Percentiles rank a stretch among this genome's conserved stretches.
Evolutionary conservation across 2,113 vertebrate species (phyloP).

Genomic region (Mormyrus iriodes): DNA sequence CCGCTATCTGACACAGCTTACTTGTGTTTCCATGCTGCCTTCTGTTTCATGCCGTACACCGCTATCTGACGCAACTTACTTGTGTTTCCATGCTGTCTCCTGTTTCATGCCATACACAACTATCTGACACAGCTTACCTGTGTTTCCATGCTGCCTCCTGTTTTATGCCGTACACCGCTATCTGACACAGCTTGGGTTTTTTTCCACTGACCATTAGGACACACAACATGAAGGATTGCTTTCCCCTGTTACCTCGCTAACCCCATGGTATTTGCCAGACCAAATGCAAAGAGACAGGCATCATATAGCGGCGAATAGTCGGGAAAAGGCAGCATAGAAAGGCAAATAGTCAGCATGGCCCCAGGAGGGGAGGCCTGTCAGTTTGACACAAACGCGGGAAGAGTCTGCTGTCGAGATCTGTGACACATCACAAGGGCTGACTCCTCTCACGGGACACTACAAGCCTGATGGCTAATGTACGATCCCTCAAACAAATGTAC

Average conservation of each 20-base stretch:
- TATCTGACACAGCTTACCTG: too few species aligned
- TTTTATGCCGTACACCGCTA: too few species aligned
- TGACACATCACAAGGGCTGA: conserved; percentile 52
- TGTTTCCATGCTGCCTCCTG: too few species aligned
- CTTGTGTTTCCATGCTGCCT: too few species aligned
- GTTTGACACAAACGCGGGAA: conserved; percentile 43
- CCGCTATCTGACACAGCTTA: too few species aligned
- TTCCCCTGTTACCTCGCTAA: conserved; percentile 16
- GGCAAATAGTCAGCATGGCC: conserved; percentile 58
- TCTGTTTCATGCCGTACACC: too few species aligned
- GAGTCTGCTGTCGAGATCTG: conserved; percentile 41
- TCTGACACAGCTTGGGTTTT: too few species aligned
- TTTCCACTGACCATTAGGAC: background rate
- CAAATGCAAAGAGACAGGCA: conserved; percentile 58
- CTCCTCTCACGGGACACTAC: conserved; percentile 36
- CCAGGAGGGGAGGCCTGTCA: conserved; percentile 56
- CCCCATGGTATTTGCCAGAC: conserved; percentile 55
- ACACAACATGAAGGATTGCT: background rate
- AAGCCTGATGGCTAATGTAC: conserved; percentile 45
- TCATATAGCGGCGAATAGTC: conserved; percentile 50
- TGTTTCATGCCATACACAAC: too few species aligned
- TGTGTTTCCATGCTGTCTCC: too few species aligned
- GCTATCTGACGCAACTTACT: too few species aligned
- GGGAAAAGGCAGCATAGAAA: conserved; percentile 46
- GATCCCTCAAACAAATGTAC: conserved; percentile 3